Base-by-base conservation (phyloP, 2,797 vertebrate species). In the Gastrophryne carolinensis region DNA sequence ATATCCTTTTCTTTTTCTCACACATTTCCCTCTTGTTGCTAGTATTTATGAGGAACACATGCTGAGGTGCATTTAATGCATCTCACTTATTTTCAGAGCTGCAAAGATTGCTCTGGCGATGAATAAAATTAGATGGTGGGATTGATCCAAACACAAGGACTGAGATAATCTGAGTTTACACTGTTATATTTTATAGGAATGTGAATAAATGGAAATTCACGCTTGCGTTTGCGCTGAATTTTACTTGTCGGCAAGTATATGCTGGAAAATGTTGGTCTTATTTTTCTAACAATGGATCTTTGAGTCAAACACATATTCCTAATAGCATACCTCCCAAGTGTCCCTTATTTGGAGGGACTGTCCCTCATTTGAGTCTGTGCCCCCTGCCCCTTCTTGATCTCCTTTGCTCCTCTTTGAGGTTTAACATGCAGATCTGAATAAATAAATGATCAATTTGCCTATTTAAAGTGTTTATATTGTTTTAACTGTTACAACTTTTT, bases 81-180 rank as follows among this genome's bases (percentile, higher is more conserved):
- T 49, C 56, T 58, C 56, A 60, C 56, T 71, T 71, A 49, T 71
- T 61, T 61, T 72, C 56, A 34, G 56, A 72, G 69, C 69, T 50
- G 56, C 56, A 72, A 72, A 49, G 29, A 61, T 72, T 32, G 56
- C 39, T 72, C n/a, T 60, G 34, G 41, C 56, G 27, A 10, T 32
- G 30, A 61, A 60, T 37, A 61, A 72, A 72, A 60, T 32, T 27
- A 60, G 35, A 24, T 58, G 44, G 10, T 60, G 39, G 24, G 60
- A 60, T 50, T 71, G 41, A 61, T 61, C 56, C 56, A 72, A 72
- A 60, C 39, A 49, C 19, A 37, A 35, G 41, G 39, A 72, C 56
- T 72, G 57, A 32, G 41, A 60, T 50, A 61, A 61, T 72, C 56
- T 34, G 27, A 23, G 21, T 71, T 60, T 71, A 50, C 39, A 34